Base-by-base conservation (phyloP, 2,113 vertebrate genomes). In the Ursus arctos region DNA sequence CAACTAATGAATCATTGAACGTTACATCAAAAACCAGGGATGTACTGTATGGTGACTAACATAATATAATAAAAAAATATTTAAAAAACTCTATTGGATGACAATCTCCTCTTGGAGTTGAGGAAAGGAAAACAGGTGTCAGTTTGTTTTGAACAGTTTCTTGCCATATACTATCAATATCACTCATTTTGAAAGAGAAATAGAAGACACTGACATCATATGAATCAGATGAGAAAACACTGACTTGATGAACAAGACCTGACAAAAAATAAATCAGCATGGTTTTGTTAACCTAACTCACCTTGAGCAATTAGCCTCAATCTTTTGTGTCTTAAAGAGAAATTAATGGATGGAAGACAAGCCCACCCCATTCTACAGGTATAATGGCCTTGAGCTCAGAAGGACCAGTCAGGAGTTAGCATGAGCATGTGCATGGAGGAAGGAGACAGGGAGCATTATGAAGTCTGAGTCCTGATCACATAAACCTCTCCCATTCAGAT, bases 151-250 rank as follows among this genome's bases (percentile, higher is more conserved):
- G 22, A 59, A 59, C 80, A 67, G 63, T 63, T 87, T 87, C 67
- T 92, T 51, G 72, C 7, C 13, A 49, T 21, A 88, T 13, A 43
- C 22, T 69, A 63, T 83, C 59, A 87, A 61, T 80, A 74, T 53
- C 47, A 43, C 10, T 77, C 81, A 18, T 24, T 95, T 97, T 81
- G 40, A 84, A 94, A 86, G 88, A 96, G 51, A 96, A 95, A 74
- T 82, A 82, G 69, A 81, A 86, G 31, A 67, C 28, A 28, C 36
- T 95, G 26, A 90, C 83, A 21, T 80, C 86, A 71, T 86, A 18
- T 74, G 33, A 93, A 69, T 89, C 65, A 84, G 63, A 72, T 47
- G 15, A 59, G 28, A 79, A 76, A 88, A 26, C 12, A 94, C 0
- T 80, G 69, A 96, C 76, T 7, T 65, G 22, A 95, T 61, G 15